Evolutionary conservation across 2,797 vertebrate genomes (phyloP), one percentile per base, ranked within the genome.

Genomic region (Moxostoma hubbsi): DNA sequence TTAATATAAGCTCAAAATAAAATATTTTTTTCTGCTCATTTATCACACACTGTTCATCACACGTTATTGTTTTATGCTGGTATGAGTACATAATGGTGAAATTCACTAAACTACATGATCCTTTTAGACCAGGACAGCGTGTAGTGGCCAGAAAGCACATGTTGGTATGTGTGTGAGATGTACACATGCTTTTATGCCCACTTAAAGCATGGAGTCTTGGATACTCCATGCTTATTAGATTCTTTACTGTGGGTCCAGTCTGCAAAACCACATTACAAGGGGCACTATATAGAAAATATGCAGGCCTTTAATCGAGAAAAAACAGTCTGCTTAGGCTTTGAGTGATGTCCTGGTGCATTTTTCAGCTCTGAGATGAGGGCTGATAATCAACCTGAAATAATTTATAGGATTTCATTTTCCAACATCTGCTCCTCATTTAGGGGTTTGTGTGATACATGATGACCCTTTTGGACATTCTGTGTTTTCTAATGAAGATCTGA

Each of bases 341-440:
- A 96, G 88, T 93, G 93, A 95, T 94, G 94, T 91, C 91, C 93
- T 88, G 89, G 79, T 83, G 82, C 88, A 87, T 90, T 88, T 95
- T 94, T 94, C 94, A 95, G 89, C 90, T 90, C 81, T 86, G 90
- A 92, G 94, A 94, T 92, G 90, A 90, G 93, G 93, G 89, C 89
- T 91, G 91, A 90, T 95, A 89, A 96, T 95, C 94, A 93, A 91
- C 91, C 91, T 88, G 0, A 5, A 53, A 89, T 96, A 95, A 97
- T 96, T 97, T 96, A 97, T 96, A 92, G 90, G 89, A 95, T 96
- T 97, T 96, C 95, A 97, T 97, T 95, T 88, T 94, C 89, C 87
- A 91, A 92, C 95, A 96, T 96, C 95, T 98, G 96, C 57, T 94
- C 90, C 92, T 82, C 89, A 86, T 90, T 89, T 90, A 91, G 91